Evolutionary conservation across 2,888 invertebrate genomes (phyloP).

Genomic region (Eucera pruinosa): DNA sequence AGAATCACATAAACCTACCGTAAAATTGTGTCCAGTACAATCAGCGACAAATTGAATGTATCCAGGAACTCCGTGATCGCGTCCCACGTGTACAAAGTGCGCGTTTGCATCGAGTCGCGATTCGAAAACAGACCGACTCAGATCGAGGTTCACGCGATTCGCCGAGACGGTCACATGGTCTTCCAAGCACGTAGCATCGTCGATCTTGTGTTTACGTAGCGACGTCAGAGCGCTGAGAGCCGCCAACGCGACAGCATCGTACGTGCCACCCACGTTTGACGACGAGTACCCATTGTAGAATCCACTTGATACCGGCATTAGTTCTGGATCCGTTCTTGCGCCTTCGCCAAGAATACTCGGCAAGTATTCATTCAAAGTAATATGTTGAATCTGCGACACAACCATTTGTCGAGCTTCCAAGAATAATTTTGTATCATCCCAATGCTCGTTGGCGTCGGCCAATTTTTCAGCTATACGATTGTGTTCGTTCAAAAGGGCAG

Average conservation of each 20-base stretch:
- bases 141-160: conserved; percentile 87
- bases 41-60: conserved; percentile 89
- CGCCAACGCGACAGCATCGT: conserved; percentile 91
- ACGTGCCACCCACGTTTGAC: conserved; percentile 90
- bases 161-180: conserved; percentile 88
- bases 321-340: conserved; percentile 87
- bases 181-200: conserved; percentile 85
- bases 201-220: conserved; percentile 89
- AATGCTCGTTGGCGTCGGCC: conserved; percentile 89
- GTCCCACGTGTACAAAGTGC: conserved; percentile 87
- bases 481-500: conserved; percentile 90
- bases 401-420: conserved; percentile 91
- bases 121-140: conserved; percentile 76
- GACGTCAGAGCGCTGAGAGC: conserved; percentile 90
- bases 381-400: conserved; percentile 92
- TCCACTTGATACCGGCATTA: conserved; percentile 88
- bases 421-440: conserved; percentile 92
- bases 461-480: conserved; percentile 91
- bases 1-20: too few relatives aligned
- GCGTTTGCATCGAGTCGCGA: conserved; percentile 78
- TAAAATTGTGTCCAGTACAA: conserved; percentile 81
- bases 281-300: conserved; percentile 93
- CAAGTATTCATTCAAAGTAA: conserved; percentile 93
- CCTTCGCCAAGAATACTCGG: conserved; percentile 91
- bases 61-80: conserved; percentile 93